Evolutionary conservation across 2,797 vertebrate species (phyloP).

Genomic region (Gobio occitaniae): DNA sequence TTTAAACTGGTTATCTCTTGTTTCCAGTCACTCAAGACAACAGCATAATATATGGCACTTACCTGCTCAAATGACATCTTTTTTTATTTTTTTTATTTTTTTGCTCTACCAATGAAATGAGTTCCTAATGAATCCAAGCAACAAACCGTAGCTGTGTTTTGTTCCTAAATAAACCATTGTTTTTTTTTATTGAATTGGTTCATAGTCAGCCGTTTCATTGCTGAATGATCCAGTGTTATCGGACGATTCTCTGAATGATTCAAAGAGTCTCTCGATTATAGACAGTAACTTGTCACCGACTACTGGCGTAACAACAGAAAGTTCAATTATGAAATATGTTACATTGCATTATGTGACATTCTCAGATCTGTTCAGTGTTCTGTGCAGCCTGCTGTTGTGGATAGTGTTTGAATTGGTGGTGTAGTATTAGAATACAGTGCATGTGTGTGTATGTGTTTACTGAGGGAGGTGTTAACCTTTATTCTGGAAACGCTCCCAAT

Average conservation of each 20-base stretch:
- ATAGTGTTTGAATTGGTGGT: not conserved
- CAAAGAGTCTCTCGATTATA: not conserved
- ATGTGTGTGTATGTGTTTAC: conserved; percentile 62
- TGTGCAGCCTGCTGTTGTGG: conserved; percentile 15
- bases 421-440: conserved; percentile 35
- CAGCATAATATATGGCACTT: not conserved
- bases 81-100: not conserved
- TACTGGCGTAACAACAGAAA: not conserved
- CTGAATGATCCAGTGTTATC: not conserved
- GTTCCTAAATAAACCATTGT: not conserved
- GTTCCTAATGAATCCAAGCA: not conserved
- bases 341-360: not conserved
- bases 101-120: not conserved
- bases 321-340: not conserved
- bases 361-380: not conserved
- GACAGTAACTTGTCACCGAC: not conserved
- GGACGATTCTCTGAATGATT: not conserved
- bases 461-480: conserved; percentile 55
- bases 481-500: conserved; percentile 73
- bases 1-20: not conserved
- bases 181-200: not conserved
- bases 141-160: not conserved
- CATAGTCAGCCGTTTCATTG: not conserved
- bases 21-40: not conserved
- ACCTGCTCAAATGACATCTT: too few relatives aligned